Evolutionary conservation across 2,888 invertebrate genomes (phyloP), one percentile per base, ranked within the genome.

Genomic region (Frankliniella fusca): DNA sequence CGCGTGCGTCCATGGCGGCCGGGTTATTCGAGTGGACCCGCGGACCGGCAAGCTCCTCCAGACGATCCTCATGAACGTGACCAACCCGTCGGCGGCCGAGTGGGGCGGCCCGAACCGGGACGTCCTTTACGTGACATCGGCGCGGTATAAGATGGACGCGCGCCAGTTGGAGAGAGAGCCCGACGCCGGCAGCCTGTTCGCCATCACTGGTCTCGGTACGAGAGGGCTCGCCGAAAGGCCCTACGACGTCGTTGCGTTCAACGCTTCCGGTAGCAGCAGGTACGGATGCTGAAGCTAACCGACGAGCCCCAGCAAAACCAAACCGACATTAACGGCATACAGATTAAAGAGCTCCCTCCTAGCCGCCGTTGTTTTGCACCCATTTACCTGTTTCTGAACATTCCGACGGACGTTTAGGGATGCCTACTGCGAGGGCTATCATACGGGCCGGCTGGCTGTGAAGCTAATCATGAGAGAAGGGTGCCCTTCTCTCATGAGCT

Each of bases 1-100:
- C 70, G 70, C 70, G 70, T 76, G 70, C 27, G 70, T 76, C 23
- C 70, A 76, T 27, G 70, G 70, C 27, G 70, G 70, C 70, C 23
- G 70, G 70, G 70, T 76, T 9, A 76, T 76, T 27, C 23, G 27
- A 27, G 70, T 76, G 70, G 70, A 76, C 70, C 70, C 70, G 70
- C 70, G 27, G 23, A 76, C 70, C 2, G 70, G 70, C 23, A 23
- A 11, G 11, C 70, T 76, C 23, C 70, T 76, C 23, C 70, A 27
- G 23, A 76, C 70, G 10, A 76, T 76, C 70, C 8, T 10, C 11
- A n/a, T 76, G 27, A 27, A 27, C 27, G 27, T 23, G 23, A 76
- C 70, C 70, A 76, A 76, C 70, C 23, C 27, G 11, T 76, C 70
- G 23, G 70, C 70, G 12, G 70, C 70, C 27, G 70, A 76, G 70